A percentile compares a stretch with the other conserved stretches of the same genome.
These are phyloP conservation scores for Peucedramus taeniatus DNA, from an alignment of 2,113 vertebrate species.

Conservation along the genomic window DNA sequence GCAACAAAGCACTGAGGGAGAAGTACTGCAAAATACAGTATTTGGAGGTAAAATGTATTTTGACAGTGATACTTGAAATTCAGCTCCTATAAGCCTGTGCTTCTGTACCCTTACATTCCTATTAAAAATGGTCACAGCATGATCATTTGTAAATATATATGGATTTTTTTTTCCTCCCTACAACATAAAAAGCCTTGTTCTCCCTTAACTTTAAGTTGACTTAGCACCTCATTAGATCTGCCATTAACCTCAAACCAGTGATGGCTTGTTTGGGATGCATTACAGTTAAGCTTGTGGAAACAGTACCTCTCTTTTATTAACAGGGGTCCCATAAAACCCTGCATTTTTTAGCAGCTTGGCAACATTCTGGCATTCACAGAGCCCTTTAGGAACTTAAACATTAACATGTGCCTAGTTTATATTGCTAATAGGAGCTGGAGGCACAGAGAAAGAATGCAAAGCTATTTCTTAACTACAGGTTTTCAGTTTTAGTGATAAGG, in stretches of 20 bases:
- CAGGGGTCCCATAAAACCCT: conserved; percentile 32
- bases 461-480: conserved; percentile 40
- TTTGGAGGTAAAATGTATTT: background rate
- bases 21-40: background rate
- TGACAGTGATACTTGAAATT: background rate
- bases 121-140: background rate
- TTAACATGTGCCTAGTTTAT: conserved; percentile 14
- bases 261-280: conserved; percentile 31
- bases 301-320: conserved; percentile 43
- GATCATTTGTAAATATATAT: background rate
- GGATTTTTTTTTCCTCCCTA: background rate
- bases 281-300: conserved; percentile 39
- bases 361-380: background rate
- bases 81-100: background rate
- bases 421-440: conserved; percentile 36
- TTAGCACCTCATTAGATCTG: background rate
- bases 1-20: background rate
- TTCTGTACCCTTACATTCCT: background rate
- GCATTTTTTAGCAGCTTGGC: conserved; percentile 8
- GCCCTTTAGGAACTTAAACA: conserved; percentile 52
- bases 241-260: conserved; percentile 19
- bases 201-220: background rate
- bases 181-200: background rate
- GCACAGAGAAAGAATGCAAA: conserved; percentile 30
- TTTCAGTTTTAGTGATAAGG: conserved; percentile 37